A percentile compares a stretch with the other conserved stretches of the same genome.
Evolutionary conservation across 2,797 vertebrate species (phyloP).

Genomic region (Carapus acus): DNA sequence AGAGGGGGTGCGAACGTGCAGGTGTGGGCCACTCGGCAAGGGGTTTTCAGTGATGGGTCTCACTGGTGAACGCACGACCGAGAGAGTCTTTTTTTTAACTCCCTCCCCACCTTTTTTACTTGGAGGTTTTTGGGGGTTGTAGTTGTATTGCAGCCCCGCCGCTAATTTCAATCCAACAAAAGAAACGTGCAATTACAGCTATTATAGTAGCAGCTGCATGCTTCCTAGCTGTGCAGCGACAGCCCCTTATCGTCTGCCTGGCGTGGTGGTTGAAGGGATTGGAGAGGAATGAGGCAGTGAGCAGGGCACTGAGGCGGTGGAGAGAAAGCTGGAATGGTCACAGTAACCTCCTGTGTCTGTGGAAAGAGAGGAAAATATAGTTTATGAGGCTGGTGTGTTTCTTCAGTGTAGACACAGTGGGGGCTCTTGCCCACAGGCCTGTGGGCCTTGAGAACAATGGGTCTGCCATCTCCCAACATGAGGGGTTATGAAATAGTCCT

Average conservation of each 20-base stretch:
- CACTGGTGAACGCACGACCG: constrained; percentile 77
- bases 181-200: constrained; percentile 95
- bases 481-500: constrained; percentile 63
- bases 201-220: constrained; percentile 96
- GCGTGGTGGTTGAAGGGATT: constrained; percentile 44
- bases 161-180: constrained; percentile 90
- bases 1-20: constrained; percentile 83
- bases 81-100: constrained; percentile 73
- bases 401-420: constrained; percentile 58
- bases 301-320: constrained; percentile 31
- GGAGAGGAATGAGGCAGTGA: constrained; percentile 35
- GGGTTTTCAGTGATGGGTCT: constrained; percentile 79
- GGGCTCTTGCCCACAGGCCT: constrained; percentile 61
- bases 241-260: constrained; percentile 63
- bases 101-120: constrained; percentile 60
- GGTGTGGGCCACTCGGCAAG: constrained; percentile 81
- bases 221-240: constrained; percentile 75
- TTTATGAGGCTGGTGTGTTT: constrained; percentile 55
- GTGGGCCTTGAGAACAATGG: constrained; percentile 65
- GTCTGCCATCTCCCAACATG: constrained; percentile 63
- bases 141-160: constrained; percentile 82
- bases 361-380: constrained; percentile 60
- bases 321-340: constrained; percentile 41
- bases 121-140: constrained; percentile 78
- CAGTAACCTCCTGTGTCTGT: constrained; percentile 47